Conservation (phyloP, 1,140 invertebrate genomes). For the Rhysida immarginata region DNA sequence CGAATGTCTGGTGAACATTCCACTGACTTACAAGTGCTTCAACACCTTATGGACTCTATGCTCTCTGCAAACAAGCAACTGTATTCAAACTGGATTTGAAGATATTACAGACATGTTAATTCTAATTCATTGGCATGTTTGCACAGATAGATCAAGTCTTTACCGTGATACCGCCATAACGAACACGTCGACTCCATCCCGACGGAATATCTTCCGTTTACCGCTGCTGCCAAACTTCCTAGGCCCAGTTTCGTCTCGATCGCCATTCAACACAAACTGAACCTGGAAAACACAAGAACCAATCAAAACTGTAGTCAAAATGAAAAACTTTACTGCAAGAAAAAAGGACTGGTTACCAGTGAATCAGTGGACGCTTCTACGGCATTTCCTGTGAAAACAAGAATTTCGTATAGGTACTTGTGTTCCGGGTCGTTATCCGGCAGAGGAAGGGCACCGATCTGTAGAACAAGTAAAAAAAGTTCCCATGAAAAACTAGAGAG, state of each 20-base stretch:
- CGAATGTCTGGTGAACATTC: background rate
- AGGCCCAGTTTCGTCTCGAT: conserved; percentile 35
- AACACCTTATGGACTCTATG: background rate
- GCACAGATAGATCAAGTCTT: background rate
- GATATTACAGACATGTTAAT: background rate
- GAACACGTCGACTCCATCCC: conserved; percentile 34
- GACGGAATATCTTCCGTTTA: conserved; percentile 30
- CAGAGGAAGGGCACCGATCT: too few relatives aligned
- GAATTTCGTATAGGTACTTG: too few relatives aligned
- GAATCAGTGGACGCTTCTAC: too few relatives aligned
- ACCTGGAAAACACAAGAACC: too few relatives aligned
- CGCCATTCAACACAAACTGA: conserved; percentile 35
- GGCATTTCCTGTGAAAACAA: too few relatives aligned
- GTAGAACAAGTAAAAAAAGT: too few relatives aligned
- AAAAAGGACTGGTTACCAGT: too few relatives aligned
- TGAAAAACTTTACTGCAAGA: too few relatives aligned
- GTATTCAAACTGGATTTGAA: background rate
- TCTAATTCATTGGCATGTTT: background rate
- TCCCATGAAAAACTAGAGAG: too few relatives aligned
- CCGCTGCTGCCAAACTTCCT: conserved; percentile 29
- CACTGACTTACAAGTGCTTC: background rate
- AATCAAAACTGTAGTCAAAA: too few relatives aligned
- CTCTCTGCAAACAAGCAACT: background rate
- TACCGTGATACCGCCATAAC: conserved; percentile 34
- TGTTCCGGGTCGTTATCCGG: too few relatives aligned